Evolutionary conservation across 2,797 vertebrate species (phyloP).

Genomic region (Tenualosa ilisha): DNA sequence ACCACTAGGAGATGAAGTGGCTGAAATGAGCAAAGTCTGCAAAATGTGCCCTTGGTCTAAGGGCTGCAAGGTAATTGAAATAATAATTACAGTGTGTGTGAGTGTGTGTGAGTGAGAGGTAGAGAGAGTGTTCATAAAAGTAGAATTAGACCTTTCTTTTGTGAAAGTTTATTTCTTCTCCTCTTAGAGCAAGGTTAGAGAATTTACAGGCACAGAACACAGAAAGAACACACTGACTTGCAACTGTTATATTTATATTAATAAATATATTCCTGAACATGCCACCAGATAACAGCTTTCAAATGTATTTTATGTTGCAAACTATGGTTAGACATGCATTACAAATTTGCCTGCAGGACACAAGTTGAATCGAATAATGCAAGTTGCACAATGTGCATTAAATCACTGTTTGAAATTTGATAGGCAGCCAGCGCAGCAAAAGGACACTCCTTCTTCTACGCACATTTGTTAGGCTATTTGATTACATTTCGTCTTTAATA

Average conservation of each 20-base stretch:
- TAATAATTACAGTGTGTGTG: slow-evolving; percentile 66
- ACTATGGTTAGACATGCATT: background rate
- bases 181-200: slow-evolving; percentile 61
- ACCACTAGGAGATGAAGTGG: slow-evolving; percentile 44
- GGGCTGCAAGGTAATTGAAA: slow-evolving; percentile 67
- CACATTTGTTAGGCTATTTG: background rate
- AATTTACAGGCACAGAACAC: background rate
- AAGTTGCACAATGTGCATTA: background rate
- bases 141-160: slow-evolving; percentile 60
- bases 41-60: slow-evolving; percentile 70
- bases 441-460: background rate
- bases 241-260: background rate
- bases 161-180: slow-evolving; percentile 57
- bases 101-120: background rate
- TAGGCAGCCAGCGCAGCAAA: background rate
- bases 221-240: background rate
- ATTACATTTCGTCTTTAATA: background rate
- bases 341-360: background rate
- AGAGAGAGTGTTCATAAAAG: slow-evolving; percentile 63
- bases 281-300: background rate
- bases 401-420: background rate
- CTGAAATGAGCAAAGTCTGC: slow-evolving; percentile 53
- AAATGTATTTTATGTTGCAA: background rate
- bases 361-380: background rate
- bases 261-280: background rate